A percentile compares a stretch with the other conserved stretches of the same genome.
phyloP scores from a whole-genome alignment of 2,113 vertebrate species.

The Sapayoa aenigma region DNA sequence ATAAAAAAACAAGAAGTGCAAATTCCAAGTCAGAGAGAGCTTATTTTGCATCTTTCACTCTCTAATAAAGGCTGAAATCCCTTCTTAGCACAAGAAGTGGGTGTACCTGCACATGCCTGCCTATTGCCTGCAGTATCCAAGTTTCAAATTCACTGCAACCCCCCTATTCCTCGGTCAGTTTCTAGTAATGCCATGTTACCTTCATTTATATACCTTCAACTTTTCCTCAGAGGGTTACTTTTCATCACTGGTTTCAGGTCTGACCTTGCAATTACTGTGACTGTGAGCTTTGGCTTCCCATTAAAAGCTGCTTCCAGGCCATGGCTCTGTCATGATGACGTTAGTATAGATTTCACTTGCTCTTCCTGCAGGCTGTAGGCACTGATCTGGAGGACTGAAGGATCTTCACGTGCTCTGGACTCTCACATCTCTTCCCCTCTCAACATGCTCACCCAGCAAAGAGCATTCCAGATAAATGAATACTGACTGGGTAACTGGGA shows the following conservation, averaged over 20 bases:
- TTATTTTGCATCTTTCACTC: not conserved
- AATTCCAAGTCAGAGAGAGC: not conserved
- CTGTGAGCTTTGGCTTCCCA: not conserved
- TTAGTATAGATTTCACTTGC: not conserved
- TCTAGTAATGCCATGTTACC: not conserved
- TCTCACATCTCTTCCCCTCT: not conserved
- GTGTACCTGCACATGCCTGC: not conserved
- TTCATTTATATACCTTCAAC: not conserved
- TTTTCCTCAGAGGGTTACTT: not conserved
- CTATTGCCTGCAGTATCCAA: not conserved
- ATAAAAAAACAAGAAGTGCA: not conserved
- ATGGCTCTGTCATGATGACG: not conserved
- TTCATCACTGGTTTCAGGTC: not conserved
- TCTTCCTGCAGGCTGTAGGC: not conserved
- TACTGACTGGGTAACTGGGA: not conserved
- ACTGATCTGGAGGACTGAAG: not conserved
- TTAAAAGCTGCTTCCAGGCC: not conserved
- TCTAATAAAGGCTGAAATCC: not conserved
- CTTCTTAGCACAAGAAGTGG: not conserved
- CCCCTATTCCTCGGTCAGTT: not conserved
- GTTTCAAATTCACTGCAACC: not conserved
- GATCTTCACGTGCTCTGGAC: accelerated
- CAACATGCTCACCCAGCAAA: not conserved
- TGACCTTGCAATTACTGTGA: not conserved
- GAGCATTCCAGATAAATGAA: not conserved